Evolutionary conservation across 2,797 vertebrate species (phyloP).

Genomic region (Threskiornis aethiopicus): DNA sequence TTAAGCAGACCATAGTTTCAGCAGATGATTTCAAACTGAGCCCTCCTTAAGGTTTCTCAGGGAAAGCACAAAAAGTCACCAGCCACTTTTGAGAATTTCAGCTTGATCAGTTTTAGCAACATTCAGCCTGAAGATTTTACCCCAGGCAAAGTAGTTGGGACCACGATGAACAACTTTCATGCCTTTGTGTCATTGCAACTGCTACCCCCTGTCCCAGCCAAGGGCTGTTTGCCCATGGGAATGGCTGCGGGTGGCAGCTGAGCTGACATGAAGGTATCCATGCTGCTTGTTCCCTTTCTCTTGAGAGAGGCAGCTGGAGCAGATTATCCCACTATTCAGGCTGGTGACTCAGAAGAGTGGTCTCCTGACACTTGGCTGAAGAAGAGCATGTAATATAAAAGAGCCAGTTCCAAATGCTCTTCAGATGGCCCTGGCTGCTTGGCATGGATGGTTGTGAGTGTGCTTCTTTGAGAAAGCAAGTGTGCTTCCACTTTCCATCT

Average conservation of each 20-base stretch:
- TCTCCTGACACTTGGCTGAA: neutral
- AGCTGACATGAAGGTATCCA: neutral
- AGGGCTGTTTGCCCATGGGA: fast-evolving
- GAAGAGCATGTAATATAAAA: neutral
- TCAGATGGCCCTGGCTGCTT: neutral
- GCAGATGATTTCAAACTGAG: neutral
- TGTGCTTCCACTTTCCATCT: neutral
- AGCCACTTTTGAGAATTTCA: neutral
- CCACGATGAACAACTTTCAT: neutral
- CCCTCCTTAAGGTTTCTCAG: neutral
- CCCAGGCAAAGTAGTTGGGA: neutral
- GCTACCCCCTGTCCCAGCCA: neutral
- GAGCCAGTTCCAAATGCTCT: neutral
- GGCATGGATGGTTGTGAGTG: neutral
- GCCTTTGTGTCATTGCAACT: neutral
- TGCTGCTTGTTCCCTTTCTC: neutral
- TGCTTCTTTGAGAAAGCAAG: neutral
- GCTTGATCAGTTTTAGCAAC: neutral
- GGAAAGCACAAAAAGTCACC: neutral
- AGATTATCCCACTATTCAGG: neutral
- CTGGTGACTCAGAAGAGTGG: neutral
- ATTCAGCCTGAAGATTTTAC: neutral
- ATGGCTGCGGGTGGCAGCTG: neutral
- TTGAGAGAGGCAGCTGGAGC: neutral
- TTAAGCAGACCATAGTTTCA: neutral